Percentiles rank a stretch among this genome's conserved stretches.
phyloP scores from a whole-genome alignment of 2,113 vertebrate genomes.

The Acanthisitta chloris region DNA sequence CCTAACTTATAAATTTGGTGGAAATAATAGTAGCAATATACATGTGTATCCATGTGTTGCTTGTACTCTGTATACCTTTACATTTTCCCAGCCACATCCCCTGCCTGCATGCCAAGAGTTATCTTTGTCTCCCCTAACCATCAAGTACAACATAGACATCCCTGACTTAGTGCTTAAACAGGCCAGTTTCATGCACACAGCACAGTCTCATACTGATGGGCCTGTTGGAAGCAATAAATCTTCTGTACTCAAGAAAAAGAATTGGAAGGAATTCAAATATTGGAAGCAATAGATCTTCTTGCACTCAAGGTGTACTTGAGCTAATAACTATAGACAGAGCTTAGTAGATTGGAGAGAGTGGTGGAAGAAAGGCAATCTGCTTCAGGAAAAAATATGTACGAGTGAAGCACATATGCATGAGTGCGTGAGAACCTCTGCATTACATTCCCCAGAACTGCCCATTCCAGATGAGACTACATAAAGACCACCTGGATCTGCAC shows the following conservation, averaged over 20 bases:
- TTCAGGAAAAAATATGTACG: not conserved
- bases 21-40: not conserved
- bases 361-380: not conserved
- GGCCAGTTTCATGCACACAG: not conserved
- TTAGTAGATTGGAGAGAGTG: not conserved
- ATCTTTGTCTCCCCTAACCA: not conserved
- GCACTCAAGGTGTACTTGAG: not conserved
- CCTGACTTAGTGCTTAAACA: not conserved
- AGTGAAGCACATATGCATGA: not conserved
- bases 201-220: not conserved
- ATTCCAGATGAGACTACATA: not conserved
- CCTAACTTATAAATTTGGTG: not conserved
- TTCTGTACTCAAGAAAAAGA: not conserved
- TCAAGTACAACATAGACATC: not conserved
- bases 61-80: not conserved
- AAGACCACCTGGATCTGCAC: not conserved
- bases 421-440: not conserved
- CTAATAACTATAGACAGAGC: not conserved
- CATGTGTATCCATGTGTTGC: not conserved
- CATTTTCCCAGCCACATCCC: not conserved
- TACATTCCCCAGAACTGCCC: not conserved
- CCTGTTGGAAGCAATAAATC: not conserved
- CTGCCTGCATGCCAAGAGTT: not conserved
- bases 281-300: slow-evolving; percentile 11
- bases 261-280: not conserved